phyloP scores from a whole-genome alignment of 2,888 invertebrate species.

The Emmelina monodactyla region DNA sequence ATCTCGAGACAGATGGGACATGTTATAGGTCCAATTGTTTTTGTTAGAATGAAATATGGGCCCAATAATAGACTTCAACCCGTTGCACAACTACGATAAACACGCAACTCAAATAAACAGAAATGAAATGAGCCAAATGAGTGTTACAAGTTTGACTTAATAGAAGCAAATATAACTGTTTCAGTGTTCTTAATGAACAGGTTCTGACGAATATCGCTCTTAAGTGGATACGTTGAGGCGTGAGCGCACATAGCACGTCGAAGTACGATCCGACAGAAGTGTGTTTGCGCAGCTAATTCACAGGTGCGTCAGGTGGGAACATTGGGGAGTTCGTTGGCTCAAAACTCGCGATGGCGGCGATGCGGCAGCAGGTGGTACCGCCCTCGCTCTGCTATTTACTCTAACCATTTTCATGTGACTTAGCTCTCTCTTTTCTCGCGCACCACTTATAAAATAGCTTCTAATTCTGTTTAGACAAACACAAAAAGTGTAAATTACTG shows the following conservation, averaged over 20 bases:
- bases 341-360: slow-evolving; percentile 40
- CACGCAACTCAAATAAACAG: neutral
- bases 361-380: too few species aligned
- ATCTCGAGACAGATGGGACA: slow-evolving; percentile 48
- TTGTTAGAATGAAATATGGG: slow-evolving; percentile 1
- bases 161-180: slow-evolving; percentile 1
- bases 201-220: neutral
- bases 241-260: neutral
- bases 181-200: neutral
- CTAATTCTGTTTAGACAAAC: slow-evolving; percentile 29
- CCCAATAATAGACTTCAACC: too few species aligned
- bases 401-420: slow-evolving; percentile 33
- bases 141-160: too few species aligned
- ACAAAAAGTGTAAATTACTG: slow-evolving; percentile 41
- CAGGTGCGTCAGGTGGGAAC: slow-evolving; percentile 36
- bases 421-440: slow-evolving; percentile 27
- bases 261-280: slow-evolving; percentile 7
- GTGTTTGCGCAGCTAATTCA: slow-evolving; percentile 29
- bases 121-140: neutral
- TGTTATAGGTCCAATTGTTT: slow-evolving; percentile 21
- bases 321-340: slow-evolving; percentile 25
- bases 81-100: neutral
- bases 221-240: too few species aligned
- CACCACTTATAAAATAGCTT: slow-evolving; percentile 29
- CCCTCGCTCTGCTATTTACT: slow-evolving; percentile 51